Evolutionary conservation across 2,888 invertebrate genomes (phyloP), one percentile per base, ranked within the genome.

Genomic region (Halictus quadricinctus): DNA sequence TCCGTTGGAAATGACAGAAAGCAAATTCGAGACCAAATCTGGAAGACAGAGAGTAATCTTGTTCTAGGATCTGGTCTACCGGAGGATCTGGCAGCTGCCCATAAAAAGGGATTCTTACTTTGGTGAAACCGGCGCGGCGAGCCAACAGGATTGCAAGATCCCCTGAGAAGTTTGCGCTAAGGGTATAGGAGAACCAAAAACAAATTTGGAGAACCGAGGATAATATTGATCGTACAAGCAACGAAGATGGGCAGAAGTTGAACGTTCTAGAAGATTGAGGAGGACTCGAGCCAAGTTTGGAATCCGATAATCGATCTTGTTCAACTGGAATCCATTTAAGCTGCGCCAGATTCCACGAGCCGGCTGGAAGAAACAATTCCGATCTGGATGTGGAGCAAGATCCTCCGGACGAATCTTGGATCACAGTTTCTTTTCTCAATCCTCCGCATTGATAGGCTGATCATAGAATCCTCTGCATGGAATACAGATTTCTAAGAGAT

Each of bases 1-100:
- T 21, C 21, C 12, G 41, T 21, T 69, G 43, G 43, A 41, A 69
- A 43, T 41, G 12, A 4, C 69, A n/a, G 69, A 69, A 69, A 41
- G 69, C 69, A 69, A 69, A 36, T 69, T 13, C 36, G 41, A 69
- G 21, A 41, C 69, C 69, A 69, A 69, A 69, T 69, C 69, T 69
- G 69, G 69, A 69, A 41, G 69, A 66, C 29, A 18, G 69, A 69
- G 43, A 41, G 69, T 69, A 41, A 69, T 69, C 69, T 69, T 69
- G 69, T 12, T 43, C 43, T 41, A 69, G 43, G 21, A 69, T 69
- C 69, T 41, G 21, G 69, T 69, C 36, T 29, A 4, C 66, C 18
- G 18, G 21, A 43, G 69, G n/a, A n/a, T 69, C 41, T 43, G 18
- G 66, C 29, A 5, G 66, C 15, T 36, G 41, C 4, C 69, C 69